A percentile compares a stretch with the other conserved stretches of the same genome.
phyloP scores from a whole-genome alignment of 2,797 vertebrate species.

The Peromyscus attwateri region DNA sequence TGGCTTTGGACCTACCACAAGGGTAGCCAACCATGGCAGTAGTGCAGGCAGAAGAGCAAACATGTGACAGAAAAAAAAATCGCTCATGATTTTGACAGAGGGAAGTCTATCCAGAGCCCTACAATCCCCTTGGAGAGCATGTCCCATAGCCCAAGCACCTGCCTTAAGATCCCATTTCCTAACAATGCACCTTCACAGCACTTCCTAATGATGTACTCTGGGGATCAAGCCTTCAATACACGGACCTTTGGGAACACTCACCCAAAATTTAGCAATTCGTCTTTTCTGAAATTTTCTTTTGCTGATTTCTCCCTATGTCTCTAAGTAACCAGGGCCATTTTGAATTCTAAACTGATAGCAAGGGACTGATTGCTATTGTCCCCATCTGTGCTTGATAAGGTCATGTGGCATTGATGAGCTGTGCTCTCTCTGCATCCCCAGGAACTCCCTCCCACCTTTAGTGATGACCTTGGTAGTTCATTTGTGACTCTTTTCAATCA shows the following conservation, averaged over 20 bases:
- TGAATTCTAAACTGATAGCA: constrained; percentile 6
- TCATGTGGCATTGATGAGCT: neutral
- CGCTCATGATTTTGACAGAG: neutral
- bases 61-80: neutral
- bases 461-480: neutral
- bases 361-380: neutral
- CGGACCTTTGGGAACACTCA: neutral
- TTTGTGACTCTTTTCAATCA: neutral
- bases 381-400: neutral
- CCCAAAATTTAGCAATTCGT: neutral
- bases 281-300: neutral
- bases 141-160: neutral
- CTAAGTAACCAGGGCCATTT: neutral
- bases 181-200: neutral
- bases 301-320: neutral
- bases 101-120: neutral
- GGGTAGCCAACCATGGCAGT: neutral
- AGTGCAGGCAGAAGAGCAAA: neutral
- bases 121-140: neutral
- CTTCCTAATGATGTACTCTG: neutral
- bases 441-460: neutral
- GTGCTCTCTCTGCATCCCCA: neutral
- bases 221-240: neutral
- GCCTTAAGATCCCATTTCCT: neutral
- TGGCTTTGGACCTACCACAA: neutral